Percentiles rank a stretch among this genome's conserved stretches.
phyloP scores from a whole-genome alignment of 2,888 invertebrate genomes.

The Macaria notata region DNA sequence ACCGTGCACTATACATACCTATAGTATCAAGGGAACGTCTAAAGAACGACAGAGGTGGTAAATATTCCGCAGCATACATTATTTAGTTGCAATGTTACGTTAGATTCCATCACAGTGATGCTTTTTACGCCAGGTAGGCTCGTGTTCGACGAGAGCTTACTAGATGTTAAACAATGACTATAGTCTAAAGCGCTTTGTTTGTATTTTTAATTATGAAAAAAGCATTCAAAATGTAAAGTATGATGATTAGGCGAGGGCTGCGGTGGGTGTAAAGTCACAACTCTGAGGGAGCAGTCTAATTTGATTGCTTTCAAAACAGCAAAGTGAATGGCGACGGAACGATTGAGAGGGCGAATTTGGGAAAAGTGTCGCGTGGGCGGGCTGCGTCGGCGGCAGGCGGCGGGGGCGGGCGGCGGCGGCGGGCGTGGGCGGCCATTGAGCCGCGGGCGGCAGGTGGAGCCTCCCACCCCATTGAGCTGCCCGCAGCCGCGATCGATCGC shows the following conservation, averaged over 20 bases:
- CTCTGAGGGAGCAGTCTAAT: slow-evolving; percentile 41
- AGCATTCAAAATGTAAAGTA: not conserved
- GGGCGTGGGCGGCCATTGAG: slow-evolving; percentile 79
- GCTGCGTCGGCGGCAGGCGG: slow-evolving; percentile 56
- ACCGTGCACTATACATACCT: too few relatives aligned
- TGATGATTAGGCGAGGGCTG: slow-evolving; percentile 1
- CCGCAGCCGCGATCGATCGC: slow-evolving; percentile 60
- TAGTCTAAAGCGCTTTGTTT: too few relatives aligned
- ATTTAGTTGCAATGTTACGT: too few relatives aligned
- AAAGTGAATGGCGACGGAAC: slow-evolving; percentile 67
- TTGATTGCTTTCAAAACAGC: slow-evolving; percentile 64
- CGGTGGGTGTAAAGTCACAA: slow-evolving; percentile 18
- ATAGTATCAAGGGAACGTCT: too few relatives aligned
- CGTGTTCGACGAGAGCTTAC: too few relatives aligned
- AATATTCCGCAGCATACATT: too few relatives aligned
- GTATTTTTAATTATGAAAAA: too few relatives aligned
- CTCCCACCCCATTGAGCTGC: slow-evolving; percentile 61
- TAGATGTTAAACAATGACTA: too few relatives aligned
- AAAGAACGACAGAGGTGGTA: too few relatives aligned
- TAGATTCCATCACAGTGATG: too few relatives aligned
- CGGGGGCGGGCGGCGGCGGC: slow-evolving; percentile 48
- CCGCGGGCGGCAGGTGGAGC: slow-evolving; percentile 69
- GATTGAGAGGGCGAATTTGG: slow-evolving; percentile 63
- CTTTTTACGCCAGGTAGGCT: too few relatives aligned
- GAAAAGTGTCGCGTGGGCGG: slow-evolving; percentile 68